Evolutionary conservation across 2,888 invertebrate species (phyloP).

Genomic region (Gymnoscelis rufifasciata): DNA sequence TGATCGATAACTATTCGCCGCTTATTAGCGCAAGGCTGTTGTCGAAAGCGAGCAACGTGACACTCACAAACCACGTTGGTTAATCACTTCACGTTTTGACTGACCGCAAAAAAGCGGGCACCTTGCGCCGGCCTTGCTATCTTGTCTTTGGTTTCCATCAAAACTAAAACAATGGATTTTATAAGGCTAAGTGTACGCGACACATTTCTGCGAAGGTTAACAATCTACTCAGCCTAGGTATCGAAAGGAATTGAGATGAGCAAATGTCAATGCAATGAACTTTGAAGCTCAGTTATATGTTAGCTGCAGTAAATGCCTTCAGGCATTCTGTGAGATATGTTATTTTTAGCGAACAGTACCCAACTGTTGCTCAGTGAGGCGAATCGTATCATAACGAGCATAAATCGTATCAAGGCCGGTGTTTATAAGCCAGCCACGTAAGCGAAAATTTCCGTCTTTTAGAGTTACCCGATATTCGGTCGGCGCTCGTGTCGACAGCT

Average conservation of each 20-base stretch:
- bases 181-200: slow-evolving; percentile 50
- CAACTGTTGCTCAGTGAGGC: slow-evolving; percentile 46
- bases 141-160: slow-evolving; percentile 58
- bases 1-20: slow-evolving; percentile 25
- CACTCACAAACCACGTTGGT: slow-evolving; percentile 52
- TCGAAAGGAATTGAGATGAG: slow-evolving; percentile 67
- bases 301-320: slow-evolving; percentile 23
- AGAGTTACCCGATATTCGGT: slow-evolving; percentile 17
- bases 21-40: slow-evolving; percentile 45
- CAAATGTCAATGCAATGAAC: slow-evolving; percentile 66
- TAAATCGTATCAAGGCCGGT: slow-evolving; percentile 49
- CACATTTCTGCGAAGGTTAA: slow-evolving; percentile 65
- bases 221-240: slow-evolving; percentile 41
- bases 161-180: slow-evolving; percentile 48
- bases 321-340: slow-evolving; percentile 28
- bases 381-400: slow-evolving; percentile 37
- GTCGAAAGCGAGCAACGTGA: slow-evolving; percentile 49
- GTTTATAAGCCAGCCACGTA: slow-evolving; percentile 39
- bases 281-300: slow-evolving; percentile 41
- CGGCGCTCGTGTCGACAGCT: slow-evolving; percentile 7
- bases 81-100: slow-evolving; percentile 59
- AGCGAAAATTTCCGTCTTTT: slow-evolving; percentile 33
- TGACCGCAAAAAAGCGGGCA: slow-evolving; percentile 70
- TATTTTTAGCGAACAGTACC: slow-evolving; percentile 45
- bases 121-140: slow-evolving; percentile 59